A percentile compares a stretch with the other conserved stretches of the same genome.
These are phyloP conservation scores for Nomia melanderi DNA, from an alignment of 1,140 invertebrate species.

Conservation along the genomic window DNA sequence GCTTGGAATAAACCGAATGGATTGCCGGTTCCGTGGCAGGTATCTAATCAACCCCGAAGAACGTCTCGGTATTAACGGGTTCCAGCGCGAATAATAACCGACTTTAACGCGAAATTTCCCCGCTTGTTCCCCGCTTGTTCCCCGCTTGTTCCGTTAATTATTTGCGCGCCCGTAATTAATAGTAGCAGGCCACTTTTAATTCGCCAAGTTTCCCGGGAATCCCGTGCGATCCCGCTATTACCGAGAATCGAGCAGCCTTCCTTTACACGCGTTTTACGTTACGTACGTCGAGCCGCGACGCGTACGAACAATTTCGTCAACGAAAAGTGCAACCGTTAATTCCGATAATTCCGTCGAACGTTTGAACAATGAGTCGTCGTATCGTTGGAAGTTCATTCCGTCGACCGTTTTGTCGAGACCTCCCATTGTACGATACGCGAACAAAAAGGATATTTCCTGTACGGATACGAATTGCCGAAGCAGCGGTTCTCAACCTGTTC, in stretches of 20 bases:
- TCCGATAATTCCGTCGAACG: background rate
- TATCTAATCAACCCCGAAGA: background rate
- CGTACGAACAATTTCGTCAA: background rate
- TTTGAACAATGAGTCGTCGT: background rate
- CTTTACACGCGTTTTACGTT: background rate
- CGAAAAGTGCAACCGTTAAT: conserved; percentile 1
- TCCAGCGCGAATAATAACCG: background rate
- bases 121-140: background rate
- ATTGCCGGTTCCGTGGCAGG: background rate
- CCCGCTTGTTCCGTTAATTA: conserved; percentile 10
- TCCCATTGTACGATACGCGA: no score
- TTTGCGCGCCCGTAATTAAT: conserved; percentile 14
- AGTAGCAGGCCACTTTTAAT: background rate
- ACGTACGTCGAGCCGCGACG: no score
- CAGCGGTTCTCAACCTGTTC: no score
- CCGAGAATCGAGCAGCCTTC: background rate
- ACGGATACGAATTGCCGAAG: no score
- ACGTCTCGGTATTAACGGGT: background rate
- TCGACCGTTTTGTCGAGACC: no score
- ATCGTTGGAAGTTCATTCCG: no score
- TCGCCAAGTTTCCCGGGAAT: background rate
- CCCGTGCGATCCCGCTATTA: background rate
- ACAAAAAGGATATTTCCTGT: no score
- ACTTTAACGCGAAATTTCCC: background rate
- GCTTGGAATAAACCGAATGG: background rate